Evolutionary conservation across 2,888 invertebrate genomes (phyloP).

Genomic region (Cecidostiba fungosa): DNA sequence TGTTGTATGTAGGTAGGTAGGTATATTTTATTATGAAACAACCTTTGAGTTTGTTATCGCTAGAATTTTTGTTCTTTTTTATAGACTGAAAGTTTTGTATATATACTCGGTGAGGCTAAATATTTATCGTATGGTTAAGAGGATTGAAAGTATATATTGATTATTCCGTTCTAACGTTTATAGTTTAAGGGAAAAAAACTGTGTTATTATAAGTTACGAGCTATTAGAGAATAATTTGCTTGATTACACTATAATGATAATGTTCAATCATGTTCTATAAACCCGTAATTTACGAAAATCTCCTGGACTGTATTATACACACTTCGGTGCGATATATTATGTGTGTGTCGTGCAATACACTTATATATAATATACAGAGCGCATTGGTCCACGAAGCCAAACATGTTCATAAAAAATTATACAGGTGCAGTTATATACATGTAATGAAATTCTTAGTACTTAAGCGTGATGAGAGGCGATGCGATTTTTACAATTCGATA

Average conservation of each 20-base stretch:
- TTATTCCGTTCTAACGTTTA: not conserved
- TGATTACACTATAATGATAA: not conserved
- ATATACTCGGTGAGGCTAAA: not conserved
- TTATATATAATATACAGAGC: too few relatives aligned
- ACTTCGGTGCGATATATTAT: not conserved
- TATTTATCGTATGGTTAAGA: not conserved
- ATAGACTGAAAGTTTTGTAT: not conserved
- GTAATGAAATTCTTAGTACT: not conserved
- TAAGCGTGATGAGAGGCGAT: not conserved
- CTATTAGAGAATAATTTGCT: not conserved
- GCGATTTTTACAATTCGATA: slow-evolving; percentile 1
- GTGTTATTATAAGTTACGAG: not conserved
- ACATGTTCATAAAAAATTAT: not conserved
- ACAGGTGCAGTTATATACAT: not conserved
- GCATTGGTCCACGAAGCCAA: not conserved
- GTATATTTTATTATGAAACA: not conserved
- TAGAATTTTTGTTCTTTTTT: not conserved
- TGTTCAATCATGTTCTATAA: not conserved
- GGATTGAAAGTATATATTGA: not conserved
- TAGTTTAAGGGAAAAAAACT: not conserved
- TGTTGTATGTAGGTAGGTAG: not conserved
- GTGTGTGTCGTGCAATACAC: not conserved
- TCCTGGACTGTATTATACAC: not conserved
- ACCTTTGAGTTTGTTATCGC: not conserved
- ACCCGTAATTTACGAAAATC: not conserved